These are phyloP conservation scores for Aphidius colemani DNA, from an alignment of 2,888 invertebrate species.

Conservation along the genomic window DNA sequence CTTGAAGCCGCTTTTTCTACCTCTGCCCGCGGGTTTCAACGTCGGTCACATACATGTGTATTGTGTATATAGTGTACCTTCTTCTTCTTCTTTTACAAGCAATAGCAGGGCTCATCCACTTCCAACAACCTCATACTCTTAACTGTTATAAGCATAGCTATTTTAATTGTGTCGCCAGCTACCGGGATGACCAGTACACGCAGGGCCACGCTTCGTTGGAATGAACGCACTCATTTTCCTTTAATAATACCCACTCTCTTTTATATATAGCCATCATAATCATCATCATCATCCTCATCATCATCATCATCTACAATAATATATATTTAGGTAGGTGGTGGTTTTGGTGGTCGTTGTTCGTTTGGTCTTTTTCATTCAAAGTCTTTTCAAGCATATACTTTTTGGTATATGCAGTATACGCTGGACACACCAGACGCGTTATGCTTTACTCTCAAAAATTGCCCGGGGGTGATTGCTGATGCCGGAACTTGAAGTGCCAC, in stretches of 20 bases:
- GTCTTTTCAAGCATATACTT: conserved; percentile 8
- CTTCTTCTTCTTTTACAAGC: conserved; percentile 30
- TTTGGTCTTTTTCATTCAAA: conserved; percentile 10
- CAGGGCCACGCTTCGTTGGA: conserved; percentile 41
- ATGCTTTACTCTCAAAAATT: conserved; percentile 51
- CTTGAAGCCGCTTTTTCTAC: conserved; percentile 36
- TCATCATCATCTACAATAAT: conserved; percentile 13
- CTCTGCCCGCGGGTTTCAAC: conserved; percentile 18
- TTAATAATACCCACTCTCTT: conserved; percentile 12
- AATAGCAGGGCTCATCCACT: conserved; percentile 30
- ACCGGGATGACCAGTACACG: conserved; percentile 47
- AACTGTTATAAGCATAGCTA: conserved; percentile 56
- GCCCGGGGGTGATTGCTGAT: conserved; percentile 44
- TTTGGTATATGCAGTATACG: not conserved
- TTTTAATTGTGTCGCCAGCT: conserved; percentile 58
- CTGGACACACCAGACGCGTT: conserved; percentile 36
- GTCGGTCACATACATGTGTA: conserved; percentile 22
- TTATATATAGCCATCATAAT: conserved; percentile 15
- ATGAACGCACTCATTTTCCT: conserved; percentile 39
- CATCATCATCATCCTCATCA: conserved; percentile 23
- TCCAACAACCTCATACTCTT: conserved; percentile 16
- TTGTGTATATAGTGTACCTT: not conserved
- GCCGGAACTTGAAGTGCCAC: conserved; percentile 22
- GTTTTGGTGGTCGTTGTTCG: no score
- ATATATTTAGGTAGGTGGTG: conserved; percentile 20